Evolutionary conservation across 2,797 vertebrate genomes (phyloP).

Genomic region (Sebastiscus tertius): DNA sequence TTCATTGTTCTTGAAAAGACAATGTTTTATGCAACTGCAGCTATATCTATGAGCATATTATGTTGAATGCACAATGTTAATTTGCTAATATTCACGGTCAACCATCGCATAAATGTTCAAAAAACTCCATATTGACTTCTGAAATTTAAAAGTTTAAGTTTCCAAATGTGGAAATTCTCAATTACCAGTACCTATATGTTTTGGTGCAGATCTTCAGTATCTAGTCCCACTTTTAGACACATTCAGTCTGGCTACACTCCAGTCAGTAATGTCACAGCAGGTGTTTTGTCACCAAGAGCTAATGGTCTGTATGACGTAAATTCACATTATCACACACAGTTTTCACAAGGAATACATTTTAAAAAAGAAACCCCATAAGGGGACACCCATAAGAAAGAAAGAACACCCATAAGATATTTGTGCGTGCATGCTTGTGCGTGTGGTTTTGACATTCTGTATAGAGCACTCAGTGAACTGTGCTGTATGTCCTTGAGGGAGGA

Average conservation of each 20-base stretch:
- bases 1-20: background rate
- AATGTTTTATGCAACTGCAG: background rate
- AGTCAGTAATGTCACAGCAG: background rate
- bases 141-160: background rate
- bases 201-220: background rate
- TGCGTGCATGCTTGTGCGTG: background rate
- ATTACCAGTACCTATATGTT: background rate
- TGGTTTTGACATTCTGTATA: background rate
- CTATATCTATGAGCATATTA: background rate
- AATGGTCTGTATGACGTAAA: background rate
- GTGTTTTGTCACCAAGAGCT: background rate
- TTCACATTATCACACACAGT: background rate
- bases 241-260: background rate
- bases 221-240: background rate
- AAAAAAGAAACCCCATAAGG: background rate
- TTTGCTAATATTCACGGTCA: background rate
- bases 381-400: background rate
- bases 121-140: background rate
- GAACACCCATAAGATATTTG: background rate
- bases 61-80: background rate
- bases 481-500: conserved; percentile 29
- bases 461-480: background rate
- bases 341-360: background rate
- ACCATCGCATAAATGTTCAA: background rate
- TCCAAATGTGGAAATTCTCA: background rate